Base-by-base conservation (phyloP, 2,888 invertebrate species). In the Ryuthela nishihirai region DNA sequence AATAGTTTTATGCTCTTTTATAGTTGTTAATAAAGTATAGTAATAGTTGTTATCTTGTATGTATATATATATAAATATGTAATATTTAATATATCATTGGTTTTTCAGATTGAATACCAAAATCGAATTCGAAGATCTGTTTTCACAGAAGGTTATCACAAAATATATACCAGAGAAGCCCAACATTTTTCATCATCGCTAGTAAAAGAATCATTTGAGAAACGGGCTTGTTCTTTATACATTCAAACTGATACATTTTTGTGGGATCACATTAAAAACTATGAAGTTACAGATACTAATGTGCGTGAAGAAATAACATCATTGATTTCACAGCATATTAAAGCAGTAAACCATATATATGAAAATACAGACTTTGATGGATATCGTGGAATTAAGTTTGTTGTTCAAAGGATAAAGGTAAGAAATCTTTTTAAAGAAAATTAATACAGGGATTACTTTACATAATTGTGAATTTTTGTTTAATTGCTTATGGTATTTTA, bases 171-270 rank as follows among this genome's bases (percentile, higher is more conserved):
- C 4, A 40, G 61, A 54, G 63, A 65, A 47, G 54, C 63, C 40
- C 67, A 67, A 52, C 52, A 54, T 35, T 54, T 52, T 45, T 43
- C 41, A 40, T 43, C 54, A 36, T 54, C 54, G 25, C 44, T 53
- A 26, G 44, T 40, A 32, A 60, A 60, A 44, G 62, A 62, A 25
- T 55, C 46, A 15, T 34, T 54, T 10, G 50, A 60, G 39, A 85
- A 83, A 69, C 90, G 89, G 76, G 90, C 94, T 54, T 98, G 97
- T 76, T 91, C 93, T 52, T 82, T 98, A 66, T 97, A 88, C 76
- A 91, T 99, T 76, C 95, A 98, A 78, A 97, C 99, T 20, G 99
- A 99, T 79, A 97, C 98, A 67, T 84, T 94, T 68, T 88, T 99
- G 74, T 99, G 97, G 93, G 83, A 87, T 72, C 92, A 95, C 74